Evolutionary conservation across 2,797 vertebrate species (phyloP).

Genomic region (Sebastes matsubarae): DNA sequence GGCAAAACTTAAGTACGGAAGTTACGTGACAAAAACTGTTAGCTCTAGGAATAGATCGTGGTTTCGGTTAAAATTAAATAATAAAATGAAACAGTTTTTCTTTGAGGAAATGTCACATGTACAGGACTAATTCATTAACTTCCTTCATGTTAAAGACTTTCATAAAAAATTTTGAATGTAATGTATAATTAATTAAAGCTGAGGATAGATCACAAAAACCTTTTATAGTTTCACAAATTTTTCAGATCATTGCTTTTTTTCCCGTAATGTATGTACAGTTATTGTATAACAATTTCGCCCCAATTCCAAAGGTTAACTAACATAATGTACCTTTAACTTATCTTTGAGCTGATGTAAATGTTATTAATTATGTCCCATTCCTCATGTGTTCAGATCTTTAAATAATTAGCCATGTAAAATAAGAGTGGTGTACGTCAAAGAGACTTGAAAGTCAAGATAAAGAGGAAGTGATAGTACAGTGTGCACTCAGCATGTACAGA

Average conservation of each 20-base stretch:
- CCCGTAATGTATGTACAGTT: neutral
- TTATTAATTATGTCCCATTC: neutral
- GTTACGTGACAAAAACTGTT: too few relatives aligned
- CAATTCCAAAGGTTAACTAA: neutral
- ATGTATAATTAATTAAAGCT: neutral
- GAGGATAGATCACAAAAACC: neutral
- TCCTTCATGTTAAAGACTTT: neutral
- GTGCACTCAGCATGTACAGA: neutral
- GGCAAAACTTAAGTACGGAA: rapidly evolving
- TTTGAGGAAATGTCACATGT: neutral
- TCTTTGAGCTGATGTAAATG: neutral
- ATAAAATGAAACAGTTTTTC: too few relatives aligned
- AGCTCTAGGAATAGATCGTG: too few relatives aligned
- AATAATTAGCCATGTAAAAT: neutral
- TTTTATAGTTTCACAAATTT: neutral
- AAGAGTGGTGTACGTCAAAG: neutral
- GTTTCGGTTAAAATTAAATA: too few relatives aligned
- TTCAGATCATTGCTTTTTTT: neutral
- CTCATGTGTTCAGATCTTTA: neutral
- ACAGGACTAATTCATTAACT: neutral
- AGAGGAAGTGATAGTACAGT: neutral
- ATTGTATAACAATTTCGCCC: neutral
- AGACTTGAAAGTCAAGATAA: neutral
- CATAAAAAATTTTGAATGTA: neutral
- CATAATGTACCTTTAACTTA: neutral